Evolutionary conservation across 2,797 vertebrate species (phyloP).

Genomic region (Emys orbicularis): DNA sequence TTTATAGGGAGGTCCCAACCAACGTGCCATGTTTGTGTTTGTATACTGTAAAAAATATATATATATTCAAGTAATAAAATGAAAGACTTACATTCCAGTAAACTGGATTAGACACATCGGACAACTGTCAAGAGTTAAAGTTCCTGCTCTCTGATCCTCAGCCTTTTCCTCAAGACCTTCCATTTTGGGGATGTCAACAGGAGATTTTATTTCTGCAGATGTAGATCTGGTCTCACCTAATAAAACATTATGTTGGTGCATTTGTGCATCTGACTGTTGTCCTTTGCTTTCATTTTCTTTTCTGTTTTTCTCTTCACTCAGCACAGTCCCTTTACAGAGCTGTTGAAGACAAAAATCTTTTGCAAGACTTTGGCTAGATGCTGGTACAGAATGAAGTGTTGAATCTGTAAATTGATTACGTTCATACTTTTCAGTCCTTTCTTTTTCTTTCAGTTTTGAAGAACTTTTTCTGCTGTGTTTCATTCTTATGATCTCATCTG

Average conservation of each 20-base stretch:
- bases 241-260: rapidly evolving
- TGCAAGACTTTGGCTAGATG: background rate
- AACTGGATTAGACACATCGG: constrained; percentile 91
- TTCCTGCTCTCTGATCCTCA: background rate
- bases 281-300: rapidly evolving
- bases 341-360: background rate
- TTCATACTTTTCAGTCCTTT: rapidly evolving
- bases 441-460: background rate
- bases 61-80: rapidly evolving
- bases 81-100: constrained; percentile 81
- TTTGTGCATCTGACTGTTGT: background rate
- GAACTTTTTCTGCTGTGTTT: background rate
- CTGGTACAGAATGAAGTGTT: rapidly evolving
- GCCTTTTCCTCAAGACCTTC: background rate
- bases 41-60: background rate
- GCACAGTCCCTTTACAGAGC: rapidly evolving
- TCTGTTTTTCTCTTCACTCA: background rate
- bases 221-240: rapidly evolving
- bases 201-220: rapidly evolving
- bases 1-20: background rate
- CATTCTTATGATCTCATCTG: rapidly evolving
- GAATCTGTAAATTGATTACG: background rate
- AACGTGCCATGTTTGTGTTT: background rate
- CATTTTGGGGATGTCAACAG: rapidly evolving
- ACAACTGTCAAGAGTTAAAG: constrained; percentile 80